Conservation (phyloP, 2,797 vertebrate genomes). For the Huso huso region DNA sequence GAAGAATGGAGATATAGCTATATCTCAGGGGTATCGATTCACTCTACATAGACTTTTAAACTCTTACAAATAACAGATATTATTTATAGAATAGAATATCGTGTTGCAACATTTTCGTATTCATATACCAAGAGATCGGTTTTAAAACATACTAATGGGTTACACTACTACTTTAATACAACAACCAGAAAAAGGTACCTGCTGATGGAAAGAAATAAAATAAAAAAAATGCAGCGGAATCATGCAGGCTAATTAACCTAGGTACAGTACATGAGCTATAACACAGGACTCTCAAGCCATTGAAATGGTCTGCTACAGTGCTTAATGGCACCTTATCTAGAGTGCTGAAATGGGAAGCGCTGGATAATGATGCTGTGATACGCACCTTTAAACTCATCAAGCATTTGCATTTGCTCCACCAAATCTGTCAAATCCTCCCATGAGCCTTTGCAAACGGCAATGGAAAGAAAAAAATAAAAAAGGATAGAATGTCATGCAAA, state of each 20-base stretch:
- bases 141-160: no score
- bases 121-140: no score
- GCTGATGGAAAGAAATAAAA: background rate
- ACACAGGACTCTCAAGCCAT: constrained; percentile 16
- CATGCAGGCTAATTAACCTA: background rate
- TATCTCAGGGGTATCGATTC: no score
- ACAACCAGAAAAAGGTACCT: no score
- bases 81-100: no score
- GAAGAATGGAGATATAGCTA: no score
- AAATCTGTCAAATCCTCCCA: constrained; percentile 90
- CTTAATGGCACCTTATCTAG: constrained; percentile 17
- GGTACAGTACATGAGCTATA: background rate
- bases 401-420: constrained; percentile 76
- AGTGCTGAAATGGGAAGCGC: constrained; percentile 29
- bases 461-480: constrained; percentile 61
- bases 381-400: constrained; percentile 78
- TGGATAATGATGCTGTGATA: constrained; percentile 60
- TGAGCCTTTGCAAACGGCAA: constrained; percentile 82
- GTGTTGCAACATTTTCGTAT: no score
- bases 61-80: no score
- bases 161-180: no score
- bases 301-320: constrained; percentile 15
- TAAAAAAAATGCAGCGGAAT: background rate
- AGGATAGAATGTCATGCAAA: constrained; percentile 67
- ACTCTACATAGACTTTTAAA: no score